Percentiles rank a stretch among this genome's conserved stretches.
These are phyloP conservation scores for Aleiodes alternator DNA, from an alignment of 2,888 invertebrate species.

Conservation along the genomic window DNA sequence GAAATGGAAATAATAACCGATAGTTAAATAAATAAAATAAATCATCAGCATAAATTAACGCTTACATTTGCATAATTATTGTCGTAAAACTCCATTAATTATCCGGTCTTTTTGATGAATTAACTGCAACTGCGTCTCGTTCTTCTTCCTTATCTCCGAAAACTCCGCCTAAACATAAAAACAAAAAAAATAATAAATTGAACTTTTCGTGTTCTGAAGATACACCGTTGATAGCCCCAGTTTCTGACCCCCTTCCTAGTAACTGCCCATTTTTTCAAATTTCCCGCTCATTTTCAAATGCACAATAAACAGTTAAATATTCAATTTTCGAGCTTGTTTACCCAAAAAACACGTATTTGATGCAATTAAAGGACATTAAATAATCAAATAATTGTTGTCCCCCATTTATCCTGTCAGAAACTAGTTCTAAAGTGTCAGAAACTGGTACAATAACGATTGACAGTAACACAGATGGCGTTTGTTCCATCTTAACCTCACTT, in stretches of 20 bases:
- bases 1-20: background rate
- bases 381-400: too few species aligned
- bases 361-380: too few species aligned
- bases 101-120: background rate
- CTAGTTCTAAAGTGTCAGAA: too few species aligned
- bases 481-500: background rate
- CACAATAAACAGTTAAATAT: too few species aligned
- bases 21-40: background rate
- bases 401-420: too few species aligned
- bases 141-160: background rate
- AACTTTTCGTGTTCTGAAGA: background rate
- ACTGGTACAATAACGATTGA: too few species aligned
- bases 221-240: background rate
- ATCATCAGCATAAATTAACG: background rate
- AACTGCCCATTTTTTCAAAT: too few species aligned
- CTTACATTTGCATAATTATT: slow-evolving; percentile 52
- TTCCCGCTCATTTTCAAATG: too few species aligned
- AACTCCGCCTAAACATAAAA: background rate
- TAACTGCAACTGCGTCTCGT: background rate
- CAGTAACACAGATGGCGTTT: slow-evolving; percentile 24
- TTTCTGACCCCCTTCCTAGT: too few species aligned
- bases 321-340: too few species aligned
- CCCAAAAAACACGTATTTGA: too few species aligned
- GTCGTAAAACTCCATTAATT: slow-evolving; percentile 48
- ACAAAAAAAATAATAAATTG: background rate